Evolutionary conservation across 2,113 vertebrate species (phyloP).

Genomic region (Sturnira hondurensis): DNA sequence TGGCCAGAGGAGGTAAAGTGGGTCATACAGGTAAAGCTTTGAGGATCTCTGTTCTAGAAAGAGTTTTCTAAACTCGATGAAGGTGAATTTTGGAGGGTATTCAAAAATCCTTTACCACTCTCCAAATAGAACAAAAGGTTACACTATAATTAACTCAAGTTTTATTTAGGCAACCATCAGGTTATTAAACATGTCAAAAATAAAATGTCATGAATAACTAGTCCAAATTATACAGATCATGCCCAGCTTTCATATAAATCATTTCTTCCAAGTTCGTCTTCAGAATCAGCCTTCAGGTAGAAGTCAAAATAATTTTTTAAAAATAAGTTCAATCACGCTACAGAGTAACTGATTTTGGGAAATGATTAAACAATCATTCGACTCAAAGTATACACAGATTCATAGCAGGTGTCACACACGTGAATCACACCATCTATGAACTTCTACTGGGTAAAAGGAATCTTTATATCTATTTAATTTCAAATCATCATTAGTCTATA

Average conservation of each 20-base stretch:
- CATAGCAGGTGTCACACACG: background rate
- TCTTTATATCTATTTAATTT: slow-evolving; percentile 22
- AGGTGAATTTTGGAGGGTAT: slow-evolving; percentile 60
- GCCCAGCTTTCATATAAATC: background rate
- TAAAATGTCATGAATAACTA: slow-evolving; percentile 45
- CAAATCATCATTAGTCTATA: background rate
- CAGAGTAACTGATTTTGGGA: background rate
- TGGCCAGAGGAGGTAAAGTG: background rate
- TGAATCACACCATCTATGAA: background rate
- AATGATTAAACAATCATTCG: background rate
- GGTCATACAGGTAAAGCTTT: background rate
- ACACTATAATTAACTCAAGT: slow-evolving; percentile 69
- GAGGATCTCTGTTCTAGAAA: slow-evolving; percentile 38
- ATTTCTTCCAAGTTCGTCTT: background rate
- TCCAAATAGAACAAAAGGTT: slow-evolving; percentile 73
- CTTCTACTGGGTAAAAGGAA: background rate
- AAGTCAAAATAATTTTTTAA: background rate
- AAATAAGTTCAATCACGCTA: background rate
- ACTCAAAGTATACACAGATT: background rate
- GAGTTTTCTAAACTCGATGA: slow-evolving; percentile 51
- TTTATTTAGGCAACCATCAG: slow-evolving; percentile 62
- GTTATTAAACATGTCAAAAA: slow-evolving; percentile 56
- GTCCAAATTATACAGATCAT: background rate
- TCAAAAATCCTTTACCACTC: slow-evolving; percentile 64
- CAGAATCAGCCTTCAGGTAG: slow-evolving; percentile 32